Percentiles rank a stretch among this genome's conserved stretches.
phyloP scores from a whole-genome alignment of 2,797 vertebrate species.

The Hippoglossus hippoglossus region DNA sequence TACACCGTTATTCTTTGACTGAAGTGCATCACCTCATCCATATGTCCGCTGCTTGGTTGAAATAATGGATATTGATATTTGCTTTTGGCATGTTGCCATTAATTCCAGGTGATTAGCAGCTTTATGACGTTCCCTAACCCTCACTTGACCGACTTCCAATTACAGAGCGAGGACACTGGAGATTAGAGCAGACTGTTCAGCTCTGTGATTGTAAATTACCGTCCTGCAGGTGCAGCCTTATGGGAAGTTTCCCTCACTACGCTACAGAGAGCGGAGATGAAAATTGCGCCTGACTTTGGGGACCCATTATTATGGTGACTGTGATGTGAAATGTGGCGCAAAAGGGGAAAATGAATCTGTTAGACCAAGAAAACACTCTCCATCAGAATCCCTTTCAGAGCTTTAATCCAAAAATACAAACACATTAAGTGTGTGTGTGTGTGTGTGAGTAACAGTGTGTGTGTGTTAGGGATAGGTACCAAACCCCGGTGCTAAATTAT shows the following conservation, averaged over 20 bases:
- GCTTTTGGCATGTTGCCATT: constrained; percentile 5
- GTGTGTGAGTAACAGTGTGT: background rate
- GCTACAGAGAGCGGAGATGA: constrained; percentile 10
- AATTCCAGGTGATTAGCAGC: constrained; percentile 8
- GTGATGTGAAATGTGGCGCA: constrained; percentile 24
- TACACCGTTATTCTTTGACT: background rate
- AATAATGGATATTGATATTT: constrained; percentile 20
- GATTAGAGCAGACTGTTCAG: constrained; percentile 26
- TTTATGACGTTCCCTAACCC: constrained; percentile 6
- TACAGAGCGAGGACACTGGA: constrained; percentile 15
- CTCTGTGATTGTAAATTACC: constrained; percentile 16
- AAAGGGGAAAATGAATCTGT: background rate
- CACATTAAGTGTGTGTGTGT: background rate
- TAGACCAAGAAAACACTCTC: constrained; percentile 9
- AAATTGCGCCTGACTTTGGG: constrained; percentile 29
- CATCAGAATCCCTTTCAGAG: constrained; percentile 20
- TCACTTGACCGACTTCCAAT: constrained; percentile 30
- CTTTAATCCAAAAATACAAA: constrained; percentile 26
- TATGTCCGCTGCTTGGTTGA: constrained; percentile 2
- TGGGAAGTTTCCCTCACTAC: constrained; percentile 26
- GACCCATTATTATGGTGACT: constrained; percentile 41
- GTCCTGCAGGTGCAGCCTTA: constrained; percentile 46
- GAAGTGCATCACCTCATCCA: background rate
- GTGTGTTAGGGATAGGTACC: background rate
- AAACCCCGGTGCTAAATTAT: background rate